Percentiles rank a stretch among this genome's conserved stretches.
These are phyloP conservation scores for Cnemophilus loriae DNA, from an alignment of 2,113 vertebrate species.

Conservation along the genomic window DNA sequence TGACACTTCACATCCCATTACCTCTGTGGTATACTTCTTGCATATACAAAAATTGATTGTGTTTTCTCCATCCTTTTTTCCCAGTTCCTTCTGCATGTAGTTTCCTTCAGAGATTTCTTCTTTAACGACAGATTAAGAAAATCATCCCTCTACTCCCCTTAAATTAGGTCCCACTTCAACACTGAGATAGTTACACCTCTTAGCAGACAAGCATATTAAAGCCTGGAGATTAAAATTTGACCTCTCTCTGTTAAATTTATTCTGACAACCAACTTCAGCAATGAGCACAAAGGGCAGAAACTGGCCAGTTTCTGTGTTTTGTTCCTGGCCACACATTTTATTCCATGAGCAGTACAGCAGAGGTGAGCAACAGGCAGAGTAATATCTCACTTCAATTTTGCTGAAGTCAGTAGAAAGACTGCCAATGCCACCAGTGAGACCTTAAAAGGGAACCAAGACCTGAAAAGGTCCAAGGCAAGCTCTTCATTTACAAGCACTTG, in stretches of 20 bases:
- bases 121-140: not conserved
- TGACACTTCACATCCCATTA: not conserved
- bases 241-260: not conserved
- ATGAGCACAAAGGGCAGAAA: not conserved
- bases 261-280: not conserved
- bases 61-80: not conserved
- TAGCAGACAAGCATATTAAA: not conserved
- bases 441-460: not conserved
- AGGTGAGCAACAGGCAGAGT: not conserved
- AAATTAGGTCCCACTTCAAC: not conserved
- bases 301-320: not conserved
- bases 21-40: not conserved
- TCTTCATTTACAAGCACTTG: not conserved
- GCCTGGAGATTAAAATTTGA: not conserved
- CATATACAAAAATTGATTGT: not conserved
- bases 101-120: not conserved
- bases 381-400: not conserved
- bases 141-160: not conserved
- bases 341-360: fast-evolving
- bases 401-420: not conserved
- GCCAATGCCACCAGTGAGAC: not conserved
- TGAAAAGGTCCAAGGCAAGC: not conserved
- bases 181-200: not conserved
- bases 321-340: not conserved
- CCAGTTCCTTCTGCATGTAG: not conserved